phyloP scores from a whole-genome alignment of 2,113 vertebrate species.

The Oenanthe melanoleuca region DNA sequence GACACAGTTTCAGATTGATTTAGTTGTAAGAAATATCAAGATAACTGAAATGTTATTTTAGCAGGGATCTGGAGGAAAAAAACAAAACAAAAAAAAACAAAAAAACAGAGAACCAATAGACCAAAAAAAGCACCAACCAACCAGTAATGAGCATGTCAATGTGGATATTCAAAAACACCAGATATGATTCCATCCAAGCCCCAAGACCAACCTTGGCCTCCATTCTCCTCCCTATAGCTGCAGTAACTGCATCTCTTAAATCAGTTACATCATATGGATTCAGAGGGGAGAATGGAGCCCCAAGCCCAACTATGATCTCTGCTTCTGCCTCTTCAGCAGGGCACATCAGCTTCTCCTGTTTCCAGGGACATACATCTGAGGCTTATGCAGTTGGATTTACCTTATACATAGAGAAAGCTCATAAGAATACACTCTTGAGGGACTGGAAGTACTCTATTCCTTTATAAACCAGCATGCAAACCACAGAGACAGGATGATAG shows the following conservation, averaged over 20 bases:
- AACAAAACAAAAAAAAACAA: background rate
- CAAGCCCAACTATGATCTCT: background rate
- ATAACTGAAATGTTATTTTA: background rate
- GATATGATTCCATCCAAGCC: background rate
- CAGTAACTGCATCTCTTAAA: background rate
- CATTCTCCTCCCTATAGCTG: background rate
- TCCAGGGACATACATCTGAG: background rate
- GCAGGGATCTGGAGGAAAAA: fast-evolving
- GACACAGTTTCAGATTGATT: background rate
- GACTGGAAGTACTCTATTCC: background rate
- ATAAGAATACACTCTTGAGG: background rate
- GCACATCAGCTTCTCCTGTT: background rate
- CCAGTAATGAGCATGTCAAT: background rate
- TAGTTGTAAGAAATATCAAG: background rate
- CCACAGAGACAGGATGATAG: background rate
- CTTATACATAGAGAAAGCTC: background rate
- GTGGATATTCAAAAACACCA: background rate
- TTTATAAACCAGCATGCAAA: background rate
- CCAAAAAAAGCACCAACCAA: background rate
- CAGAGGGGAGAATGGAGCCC: background rate
- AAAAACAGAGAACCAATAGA: background rate
- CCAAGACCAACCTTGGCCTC: background rate
- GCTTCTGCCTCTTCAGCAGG: background rate
- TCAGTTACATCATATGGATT: background rate
- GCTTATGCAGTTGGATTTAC: background rate